These are phyloP conservation scores for Auanema sp. DNA, from an alignment of 2,888 invertebrate genomes.

Conservation along the genomic window DNA sequence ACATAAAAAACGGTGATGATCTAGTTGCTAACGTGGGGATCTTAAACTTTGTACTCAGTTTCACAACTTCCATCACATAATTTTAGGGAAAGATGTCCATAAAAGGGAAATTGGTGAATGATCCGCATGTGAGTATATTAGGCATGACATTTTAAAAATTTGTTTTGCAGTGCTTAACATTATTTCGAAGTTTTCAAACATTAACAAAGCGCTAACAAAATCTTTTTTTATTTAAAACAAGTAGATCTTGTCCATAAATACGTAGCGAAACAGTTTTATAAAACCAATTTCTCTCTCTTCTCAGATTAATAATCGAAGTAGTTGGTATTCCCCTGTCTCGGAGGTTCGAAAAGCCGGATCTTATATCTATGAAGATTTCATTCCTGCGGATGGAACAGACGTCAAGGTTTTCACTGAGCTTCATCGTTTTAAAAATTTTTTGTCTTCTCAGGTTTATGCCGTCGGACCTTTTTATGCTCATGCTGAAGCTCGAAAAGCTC, in stretches of 20 bases:
- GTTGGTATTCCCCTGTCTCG: conserved; percentile 90
- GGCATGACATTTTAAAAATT: too few relatives aligned
- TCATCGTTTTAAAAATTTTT: background rate
- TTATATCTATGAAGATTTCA: conserved; percentile 99
- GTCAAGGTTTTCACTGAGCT: conserved; percentile 70
- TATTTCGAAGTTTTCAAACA: too few relatives aligned
- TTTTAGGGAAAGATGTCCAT: conserved; percentile 45
- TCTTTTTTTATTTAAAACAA: background rate
- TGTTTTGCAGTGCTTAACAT: too few relatives aligned
- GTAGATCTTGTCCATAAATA: too few relatives aligned
- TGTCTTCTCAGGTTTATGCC: conserved; percentile 81
- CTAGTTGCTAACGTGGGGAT: conserved; percentile 3
- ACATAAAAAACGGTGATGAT: background rate
- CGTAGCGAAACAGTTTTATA: background rate
- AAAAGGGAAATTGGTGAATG: conserved; percentile 45
- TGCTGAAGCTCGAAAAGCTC: conserved; percentile 97
- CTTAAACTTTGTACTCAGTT: background rate
- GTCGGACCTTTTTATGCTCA: conserved; percentile 99
- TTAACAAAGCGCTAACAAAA: conserved; percentile 3
- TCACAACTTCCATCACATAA: conserved; percentile 2
- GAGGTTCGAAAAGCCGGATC: conserved; percentile 94
- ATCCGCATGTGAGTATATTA: conserved; percentile 42
- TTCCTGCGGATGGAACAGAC: conserved; percentile 95
- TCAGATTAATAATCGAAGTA: conserved; percentile 94
- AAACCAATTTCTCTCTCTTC: conserved; percentile 9